These are phyloP conservation scores for Eurystomus gularis DNA, from an alignment of 2,113 vertebrate species.

Conservation along the genomic window DNA sequence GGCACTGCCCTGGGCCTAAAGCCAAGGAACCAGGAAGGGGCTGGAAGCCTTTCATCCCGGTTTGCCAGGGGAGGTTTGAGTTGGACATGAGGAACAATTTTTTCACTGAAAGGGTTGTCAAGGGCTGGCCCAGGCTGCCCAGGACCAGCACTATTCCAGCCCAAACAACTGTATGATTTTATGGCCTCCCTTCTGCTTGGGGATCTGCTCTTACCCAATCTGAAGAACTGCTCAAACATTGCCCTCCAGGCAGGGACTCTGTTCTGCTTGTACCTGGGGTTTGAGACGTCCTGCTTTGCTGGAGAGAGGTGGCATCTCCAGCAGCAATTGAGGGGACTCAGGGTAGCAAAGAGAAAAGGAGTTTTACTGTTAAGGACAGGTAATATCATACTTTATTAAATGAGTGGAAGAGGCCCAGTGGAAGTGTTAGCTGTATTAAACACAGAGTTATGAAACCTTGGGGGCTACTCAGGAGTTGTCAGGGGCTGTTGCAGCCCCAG, in stretches of 20 bases:
- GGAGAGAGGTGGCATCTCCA: neutral
- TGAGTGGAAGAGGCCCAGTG: neutral
- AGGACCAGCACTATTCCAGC: too few species aligned
- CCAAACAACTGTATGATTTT: too few species aligned
- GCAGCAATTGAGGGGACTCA: neutral
- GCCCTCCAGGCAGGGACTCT: too few species aligned
- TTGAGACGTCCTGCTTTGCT: neutral
- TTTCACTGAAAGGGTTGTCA: too few species aligned
- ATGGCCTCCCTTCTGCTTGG: too few species aligned
- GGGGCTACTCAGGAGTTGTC: neutral
- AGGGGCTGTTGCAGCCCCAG: neutral
- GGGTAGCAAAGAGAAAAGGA: neutral
- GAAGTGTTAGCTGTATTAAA: neutral
- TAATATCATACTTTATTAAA: too few species aligned
- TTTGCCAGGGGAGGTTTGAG: too few species aligned
- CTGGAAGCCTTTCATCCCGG: neutral
- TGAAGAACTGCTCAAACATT: too few species aligned
- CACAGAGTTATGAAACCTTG: rapidly evolving
- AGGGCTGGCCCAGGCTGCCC: too few species aligned
- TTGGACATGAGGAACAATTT: too few species aligned
- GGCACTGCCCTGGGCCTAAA: neutral
- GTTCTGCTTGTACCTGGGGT: too few species aligned
- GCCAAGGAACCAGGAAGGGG: neutral
- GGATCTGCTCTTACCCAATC: too few species aligned
- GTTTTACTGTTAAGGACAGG: neutral